These are phyloP conservation scores for Myathropa florea DNA, from an alignment of 2,888 invertebrate species.

Conservation along the genomic window DNA sequence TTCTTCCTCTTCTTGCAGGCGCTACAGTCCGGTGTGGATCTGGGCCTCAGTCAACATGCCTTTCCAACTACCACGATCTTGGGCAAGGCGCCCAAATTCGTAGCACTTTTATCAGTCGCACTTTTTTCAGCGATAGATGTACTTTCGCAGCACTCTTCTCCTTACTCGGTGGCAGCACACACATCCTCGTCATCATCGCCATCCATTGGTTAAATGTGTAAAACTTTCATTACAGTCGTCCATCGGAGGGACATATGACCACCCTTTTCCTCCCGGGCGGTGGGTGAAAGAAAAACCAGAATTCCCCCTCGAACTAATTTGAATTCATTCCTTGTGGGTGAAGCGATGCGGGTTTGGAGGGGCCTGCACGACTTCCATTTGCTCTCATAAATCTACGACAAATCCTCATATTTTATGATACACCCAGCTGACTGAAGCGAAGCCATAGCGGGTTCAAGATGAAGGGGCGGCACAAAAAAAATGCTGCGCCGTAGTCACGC, in stretches of 20 bases:
- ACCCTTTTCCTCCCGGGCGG: no score
- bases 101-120: slow-evolving; percentile 49
- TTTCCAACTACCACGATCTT: no score
- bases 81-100: no score
- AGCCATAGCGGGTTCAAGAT: background rate
- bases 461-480: no score
- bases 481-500: no score
- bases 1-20: no score
- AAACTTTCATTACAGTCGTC: slow-evolving; percentile 64
- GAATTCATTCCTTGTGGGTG: slow-evolving; percentile 65
- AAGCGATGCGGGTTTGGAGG: slow-evolving; percentile 26
- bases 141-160: background rate
- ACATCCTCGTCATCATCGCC: slow-evolving; percentile 11
- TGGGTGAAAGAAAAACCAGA: background rate
- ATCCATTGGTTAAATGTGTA: slow-evolving; percentile 47
- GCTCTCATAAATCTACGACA: slow-evolving; percentile 65
- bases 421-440: background rate
- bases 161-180: no score
- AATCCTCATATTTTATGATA: slow-evolving; percentile 71
- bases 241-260: slow-evolving; percentile 62
- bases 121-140: slow-evolving; percentile 17
- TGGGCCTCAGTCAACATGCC: no score
- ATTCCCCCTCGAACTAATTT: slow-evolving; percentile 54
- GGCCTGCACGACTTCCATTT: slow-evolving; percentile 54
- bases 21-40: no score